A percentile compares a stretch with the other conserved stretches of the same genome.
phyloP scores from a whole-genome alignment of 2,888 invertebrate genomes.

The Anagyrus pseudococci region DNA sequence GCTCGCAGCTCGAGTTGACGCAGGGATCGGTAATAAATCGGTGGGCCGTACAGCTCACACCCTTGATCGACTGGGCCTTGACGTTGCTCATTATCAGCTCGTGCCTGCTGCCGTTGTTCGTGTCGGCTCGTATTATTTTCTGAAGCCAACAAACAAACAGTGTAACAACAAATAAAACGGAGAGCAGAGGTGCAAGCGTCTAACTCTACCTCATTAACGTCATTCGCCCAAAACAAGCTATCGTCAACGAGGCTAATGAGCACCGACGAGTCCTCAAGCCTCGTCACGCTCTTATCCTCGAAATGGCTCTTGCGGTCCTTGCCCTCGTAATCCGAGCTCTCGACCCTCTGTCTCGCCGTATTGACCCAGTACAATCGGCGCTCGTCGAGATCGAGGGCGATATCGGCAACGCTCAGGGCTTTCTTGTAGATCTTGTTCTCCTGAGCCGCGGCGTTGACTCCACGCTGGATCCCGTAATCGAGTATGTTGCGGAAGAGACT shows the following conservation, averaged over 20 bases:
- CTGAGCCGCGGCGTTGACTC: background rate
- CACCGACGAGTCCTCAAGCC: background rate
- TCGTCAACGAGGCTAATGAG: background rate
- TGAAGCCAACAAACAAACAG: background rate
- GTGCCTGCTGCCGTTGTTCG: background rate
- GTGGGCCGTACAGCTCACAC: background rate
- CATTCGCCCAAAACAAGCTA: background rate
- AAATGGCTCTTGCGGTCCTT: background rate
- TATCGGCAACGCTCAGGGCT: background rate
- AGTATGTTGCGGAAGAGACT: background rate
- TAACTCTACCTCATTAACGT: background rate
- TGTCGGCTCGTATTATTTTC: background rate
- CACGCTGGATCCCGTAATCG: too few relatives aligned
- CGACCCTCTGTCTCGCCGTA: background rate
- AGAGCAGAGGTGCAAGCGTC: background rate
- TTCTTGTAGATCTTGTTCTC: background rate
- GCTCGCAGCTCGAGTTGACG: background rate
- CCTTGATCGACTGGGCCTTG: background rate
- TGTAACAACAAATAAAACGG: background rate
- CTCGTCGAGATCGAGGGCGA: background rate
- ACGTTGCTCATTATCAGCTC: background rate
- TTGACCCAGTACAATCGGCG: background rate
- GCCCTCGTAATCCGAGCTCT: conserved; percentile 1
- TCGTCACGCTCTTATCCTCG: background rate
- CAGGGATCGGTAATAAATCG: background rate